Conservation (phyloP, 1,140 invertebrate genomes). For the Aradophagus sp. region DNA sequence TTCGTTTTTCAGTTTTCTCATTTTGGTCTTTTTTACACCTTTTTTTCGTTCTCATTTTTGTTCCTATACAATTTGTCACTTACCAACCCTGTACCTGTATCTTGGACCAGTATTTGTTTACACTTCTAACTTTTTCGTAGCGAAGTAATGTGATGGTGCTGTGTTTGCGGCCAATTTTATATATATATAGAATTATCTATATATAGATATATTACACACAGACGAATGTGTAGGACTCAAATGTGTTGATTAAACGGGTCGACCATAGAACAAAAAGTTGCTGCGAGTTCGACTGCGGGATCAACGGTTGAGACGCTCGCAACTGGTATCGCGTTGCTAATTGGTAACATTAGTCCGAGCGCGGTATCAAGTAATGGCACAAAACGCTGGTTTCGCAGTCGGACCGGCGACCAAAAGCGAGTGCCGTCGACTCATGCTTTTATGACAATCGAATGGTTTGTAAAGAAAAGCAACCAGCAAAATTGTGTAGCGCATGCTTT, state of each 20-base stretch:
- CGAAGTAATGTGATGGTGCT: constrained; percentile 61
- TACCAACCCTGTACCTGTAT: constrained; percentile 58
- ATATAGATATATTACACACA: constrained; percentile 43
- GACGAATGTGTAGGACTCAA: constrained; percentile 30
- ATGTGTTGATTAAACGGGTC: constrained; percentile 20
- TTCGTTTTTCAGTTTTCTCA: constrained; percentile 21
- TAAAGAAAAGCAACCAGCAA: constrained; percentile 55
- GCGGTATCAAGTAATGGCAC: neutral
- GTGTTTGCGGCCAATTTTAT: constrained; percentile 48
- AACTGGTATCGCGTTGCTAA: constrained; percentile 11
- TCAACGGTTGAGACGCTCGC: constrained; percentile 6
- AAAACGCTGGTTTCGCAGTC: constrained; percentile 4
- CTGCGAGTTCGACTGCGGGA: constrained; percentile 12
- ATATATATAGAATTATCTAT: constrained; percentile 33
- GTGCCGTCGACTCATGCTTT: constrained; percentile 29
- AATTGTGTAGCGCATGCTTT: constrained; percentile 66
- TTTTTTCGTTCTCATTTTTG: too few relatives aligned
- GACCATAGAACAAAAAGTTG: constrained; percentile 8
- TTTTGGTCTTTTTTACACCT: too few relatives aligned
- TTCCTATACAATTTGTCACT: constrained; percentile 44
- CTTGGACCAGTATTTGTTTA: constrained; percentile 54
- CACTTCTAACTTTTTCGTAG: constrained; percentile 59
- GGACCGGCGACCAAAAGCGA: neutral
- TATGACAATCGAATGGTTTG: constrained; percentile 50
- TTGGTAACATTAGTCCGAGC: constrained; percentile 20